These are phyloP conservation scores for Drosophila pseudoobscura DNA, from an alignment of 1,140 invertebrate species.

Conservation along the genomic window DNA sequence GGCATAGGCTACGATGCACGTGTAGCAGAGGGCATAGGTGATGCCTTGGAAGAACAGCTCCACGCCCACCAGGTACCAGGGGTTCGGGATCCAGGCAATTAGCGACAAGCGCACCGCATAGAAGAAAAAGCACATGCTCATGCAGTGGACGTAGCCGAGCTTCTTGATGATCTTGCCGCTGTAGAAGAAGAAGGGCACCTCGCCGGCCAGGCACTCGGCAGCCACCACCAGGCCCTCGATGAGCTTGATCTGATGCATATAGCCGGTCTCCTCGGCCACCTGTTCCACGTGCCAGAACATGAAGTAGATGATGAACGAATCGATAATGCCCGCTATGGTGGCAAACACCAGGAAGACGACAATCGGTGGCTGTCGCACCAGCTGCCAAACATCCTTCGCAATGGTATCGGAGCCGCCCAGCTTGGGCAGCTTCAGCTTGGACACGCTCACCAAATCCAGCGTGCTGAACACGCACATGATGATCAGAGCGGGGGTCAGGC, in stretches of 20 bases:
- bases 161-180: slow-evolving; percentile 89
- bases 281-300: slow-evolving; percentile 92
- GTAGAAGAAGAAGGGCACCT: slow-evolving; percentile 89
- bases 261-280: slow-evolving; percentile 86
- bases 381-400: slow-evolving; percentile 85
- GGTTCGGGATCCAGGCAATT: slow-evolving; percentile 88
- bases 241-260: slow-evolving; percentile 88
- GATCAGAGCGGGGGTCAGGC: slow-evolving; percentile 88
- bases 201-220: slow-evolving; percentile 89
- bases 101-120: slow-evolving; percentile 88
- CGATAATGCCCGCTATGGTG: slow-evolving; percentile 88
- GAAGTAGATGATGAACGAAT: slow-evolving; percentile 91
- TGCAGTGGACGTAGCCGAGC: slow-evolving; percentile 88
- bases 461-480: slow-evolving; percentile 86
- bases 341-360: slow-evolving; percentile 88
- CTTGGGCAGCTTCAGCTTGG: slow-evolving; percentile 86
- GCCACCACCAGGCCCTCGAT: slow-evolving; percentile 90
- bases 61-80: slow-evolving; percentile 89
- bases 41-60: slow-evolving; percentile 91
- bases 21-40: slow-evolving; percentile 91
- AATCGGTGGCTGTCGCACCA: slow-evolving; percentile 86
- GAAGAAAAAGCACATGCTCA: slow-evolving; percentile 88
- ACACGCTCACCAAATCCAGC: slow-evolving; percentile 87
- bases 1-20: slow-evolving; percentile 91
- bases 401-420: slow-evolving; percentile 87